Evolutionary conservation across 2,113 vertebrate species (phyloP), one percentile per base, ranked within the genome.

Genomic region (Myotis brandtii): DNA sequence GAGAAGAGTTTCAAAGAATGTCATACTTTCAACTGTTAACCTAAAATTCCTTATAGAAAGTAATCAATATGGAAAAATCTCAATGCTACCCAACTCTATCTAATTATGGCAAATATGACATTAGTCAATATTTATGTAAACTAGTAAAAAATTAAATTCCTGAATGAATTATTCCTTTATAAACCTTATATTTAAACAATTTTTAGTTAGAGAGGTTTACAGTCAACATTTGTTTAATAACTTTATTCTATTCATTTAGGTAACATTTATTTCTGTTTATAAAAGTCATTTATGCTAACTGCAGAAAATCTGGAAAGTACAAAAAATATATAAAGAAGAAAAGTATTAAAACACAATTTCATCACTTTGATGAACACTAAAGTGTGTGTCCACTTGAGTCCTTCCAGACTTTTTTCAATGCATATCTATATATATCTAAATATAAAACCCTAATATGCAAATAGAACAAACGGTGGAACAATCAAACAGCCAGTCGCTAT

Each of bases 131-230:
- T 64, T 82, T 83, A 90, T 2, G 70, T 77, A 86, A 90, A 48
- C 9, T 37, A 69, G 54, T 40, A 93, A 70, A 81, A 93, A 90
- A 37, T 59, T 67, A 88, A 95, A 37, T 54, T 30, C 46, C 30
- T 75, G 48, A 94, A 83, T 89, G 16, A 97, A 95, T n/a, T 54
- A 72, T 82, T 82, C 37, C 48, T 92, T 75, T 69, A 91, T 56
- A 93, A 70, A 80, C 73, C 62, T 92, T 54, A 75, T 64, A 48
- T 54, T 92, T 69, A 69, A 76, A 70, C 17, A 23, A 52, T 18
- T 84, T 96, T 83, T 77, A 84, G 7, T 83, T 76, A 84, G 8
- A 92, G 50, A 85, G 4, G 30, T 81, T 79, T 89, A 91, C 1
- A 80, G 34, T 88, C 73, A 85, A 85, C 13, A 75, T 70, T 48